Evolutionary conservation across 2,797 vertebrate genomes (phyloP), one percentile per base, ranked within the genome.

Genomic region (Discoglossus pictus): DNA sequence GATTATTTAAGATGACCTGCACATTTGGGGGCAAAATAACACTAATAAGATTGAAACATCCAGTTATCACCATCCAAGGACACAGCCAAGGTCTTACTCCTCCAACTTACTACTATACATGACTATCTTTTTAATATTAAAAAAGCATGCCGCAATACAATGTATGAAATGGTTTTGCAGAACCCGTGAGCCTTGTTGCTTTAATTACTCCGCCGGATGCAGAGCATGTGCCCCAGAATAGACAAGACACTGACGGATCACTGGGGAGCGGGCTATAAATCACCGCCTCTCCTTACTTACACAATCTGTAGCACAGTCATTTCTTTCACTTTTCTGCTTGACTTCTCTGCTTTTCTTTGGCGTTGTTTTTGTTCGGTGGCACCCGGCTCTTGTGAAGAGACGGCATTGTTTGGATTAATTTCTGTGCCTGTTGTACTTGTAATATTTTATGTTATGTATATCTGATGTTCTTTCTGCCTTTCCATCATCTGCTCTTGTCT

Each of bases 231-330:
- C 40, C 35, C 63, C 6, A 23, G 51, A 63, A 43, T 42, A 73
- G 68, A 74, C 55, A 69, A 58, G 70, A 75, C 76, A 67, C 68
- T 35, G 25, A 73, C 40, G 64, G 68, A 76, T 80, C 66, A 58
- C 43, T 56, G 60, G 43, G 13, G 34, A 67, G 46, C 46, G 62
- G 31, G 36, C 35, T 67, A 74, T 80, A 73, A 78, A 77, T 78
- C 70, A 75, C 38, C 51, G 40, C 74, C 51, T 46, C 4, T 53
- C 60, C 48, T 54, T 15, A 21, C 18, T 15, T 4, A 7, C 40
- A 1, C 0, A 72, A 27, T 68, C 74, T 25, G 7, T 60, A 63
- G 17, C 7, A 4, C 4, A 52, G 21, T 50, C 15, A 7, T 54
- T 63, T 70, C 56, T 35, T 11, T 0, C 0, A 65, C 13, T 0